Conservation (phyloP, 2,797 vertebrate genomes). For the Falco concolor region DNA sequence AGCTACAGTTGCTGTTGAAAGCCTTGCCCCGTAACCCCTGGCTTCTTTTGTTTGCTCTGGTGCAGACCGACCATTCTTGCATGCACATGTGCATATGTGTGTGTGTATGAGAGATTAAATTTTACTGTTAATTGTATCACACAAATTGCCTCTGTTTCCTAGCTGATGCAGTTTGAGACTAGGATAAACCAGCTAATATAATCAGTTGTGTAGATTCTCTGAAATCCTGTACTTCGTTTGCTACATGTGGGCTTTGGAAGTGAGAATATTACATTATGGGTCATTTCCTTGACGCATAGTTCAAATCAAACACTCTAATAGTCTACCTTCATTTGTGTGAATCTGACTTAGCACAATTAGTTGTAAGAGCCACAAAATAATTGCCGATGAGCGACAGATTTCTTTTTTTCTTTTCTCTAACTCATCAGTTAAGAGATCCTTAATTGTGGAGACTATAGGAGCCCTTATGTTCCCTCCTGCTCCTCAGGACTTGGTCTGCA, state of each 20-base stretch:
- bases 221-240: neutral
- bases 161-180: neutral
- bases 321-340: neutral
- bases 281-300: neutral
- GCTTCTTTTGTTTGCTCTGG: neutral
- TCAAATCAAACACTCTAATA: neutral
- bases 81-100: accelerated
- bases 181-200: neutral
- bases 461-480: neutral
- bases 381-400: neutral
- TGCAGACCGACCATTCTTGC: neutral
- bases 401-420: neutral
- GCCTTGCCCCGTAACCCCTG: neutral
- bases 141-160: neutral
- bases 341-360: neutral
- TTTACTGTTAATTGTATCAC: neutral
- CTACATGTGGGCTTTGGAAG: neutral
- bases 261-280: neutral
- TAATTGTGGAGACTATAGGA: neutral
- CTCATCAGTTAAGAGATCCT: neutral
- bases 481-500: neutral
- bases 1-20: neutral
- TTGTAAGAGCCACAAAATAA: neutral
- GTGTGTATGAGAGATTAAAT: neutral
- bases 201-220: neutral